Base-by-base conservation (phyloP, 2,888 invertebrate genomes). In the Oxyteleia sp. region DNA sequence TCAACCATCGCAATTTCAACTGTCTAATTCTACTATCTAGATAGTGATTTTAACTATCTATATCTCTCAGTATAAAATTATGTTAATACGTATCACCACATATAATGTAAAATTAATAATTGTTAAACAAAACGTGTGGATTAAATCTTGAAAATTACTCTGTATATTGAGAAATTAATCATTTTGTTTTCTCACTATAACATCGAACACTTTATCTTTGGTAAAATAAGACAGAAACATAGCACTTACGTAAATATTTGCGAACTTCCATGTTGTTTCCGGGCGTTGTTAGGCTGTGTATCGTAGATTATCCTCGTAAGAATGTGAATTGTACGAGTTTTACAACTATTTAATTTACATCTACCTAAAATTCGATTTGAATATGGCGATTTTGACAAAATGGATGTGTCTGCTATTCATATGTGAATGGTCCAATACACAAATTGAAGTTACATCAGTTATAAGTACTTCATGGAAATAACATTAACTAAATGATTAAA, bases 311-410 rank as follows among this genome's bases (percentile, higher is more conserved):
- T 43, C 8, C 16, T 4, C 4, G n/a, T 13, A 55, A 68, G 51
- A 49, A 59, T 59, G 26, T 59, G 45, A 38, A 59, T 71, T 47
- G 32, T 32, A 2, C 18, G 15, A 57, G 23, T 15, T 16, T 43
- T 43, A 13, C 23, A 11, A 38, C 71, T 26, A 49, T 59, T 59
- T 26, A 55, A 72, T 72, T 61, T 72, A 61, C 61, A 61, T 72
- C 35, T 51, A 49, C 11, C 35, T 18, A 8, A 16, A 61, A 49
- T 61, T 61, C 41, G 61, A 61, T 61, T 72, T 72, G 72, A 72
- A 72, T 72, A 72, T 72, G 72, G 51, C 51, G 72, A 72, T 72
- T 72, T 72, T 51, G 72, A 45, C 49, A 59, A 59, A 71, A 71
- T 59, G 35, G 57, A 71, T 23, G 57, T 13, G 57, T 15, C 61